Percentiles rank a stretch among this genome's conserved stretches.
These are phyloP conservation scores for Phyllopteryx taeniolatus DNA, from an alignment of 2,113 vertebrate genomes.

Conservation along the genomic window DNA sequence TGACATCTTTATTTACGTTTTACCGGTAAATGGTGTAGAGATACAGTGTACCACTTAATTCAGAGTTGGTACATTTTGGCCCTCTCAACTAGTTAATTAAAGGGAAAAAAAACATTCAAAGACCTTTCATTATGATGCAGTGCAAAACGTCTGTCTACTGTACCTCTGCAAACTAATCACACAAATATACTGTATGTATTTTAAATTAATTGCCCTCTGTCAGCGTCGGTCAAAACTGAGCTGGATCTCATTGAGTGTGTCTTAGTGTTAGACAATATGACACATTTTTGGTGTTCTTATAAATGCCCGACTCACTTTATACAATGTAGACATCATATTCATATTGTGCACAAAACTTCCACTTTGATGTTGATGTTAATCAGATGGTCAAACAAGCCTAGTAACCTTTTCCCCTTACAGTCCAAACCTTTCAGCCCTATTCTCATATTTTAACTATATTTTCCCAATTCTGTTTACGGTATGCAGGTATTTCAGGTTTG, in stretches of 20 bases:
- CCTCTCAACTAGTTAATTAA: no score
- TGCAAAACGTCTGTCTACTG: no score
- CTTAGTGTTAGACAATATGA: neutral
- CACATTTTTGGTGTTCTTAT: neutral
- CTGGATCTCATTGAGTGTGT: slow-evolving; percentile 2
- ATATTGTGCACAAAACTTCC: neutral
- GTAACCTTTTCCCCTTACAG: neutral
- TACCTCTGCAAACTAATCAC: no score
- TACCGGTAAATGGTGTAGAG: neutral
- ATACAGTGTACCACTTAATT: no score
- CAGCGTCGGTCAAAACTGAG: slow-evolving; percentile 4
- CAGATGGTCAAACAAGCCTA: neutral
- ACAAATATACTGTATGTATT: no score
- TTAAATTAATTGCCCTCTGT: no score
- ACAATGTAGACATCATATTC: neutral
- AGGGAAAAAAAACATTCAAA: no score
- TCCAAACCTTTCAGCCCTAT: neutral
- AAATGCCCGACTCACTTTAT: neutral
- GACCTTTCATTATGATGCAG: no score
- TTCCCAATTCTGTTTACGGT: neutral
- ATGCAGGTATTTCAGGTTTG: slow-evolving; percentile 11
- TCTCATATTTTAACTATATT: neutral
- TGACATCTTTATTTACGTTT: neutral
- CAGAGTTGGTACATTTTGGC: no score
- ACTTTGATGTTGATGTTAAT: neutral